Evolutionary conservation across 2,113 vertebrate genomes (phyloP).

Genomic region (Mesembrinibis cayennensis): DNA sequence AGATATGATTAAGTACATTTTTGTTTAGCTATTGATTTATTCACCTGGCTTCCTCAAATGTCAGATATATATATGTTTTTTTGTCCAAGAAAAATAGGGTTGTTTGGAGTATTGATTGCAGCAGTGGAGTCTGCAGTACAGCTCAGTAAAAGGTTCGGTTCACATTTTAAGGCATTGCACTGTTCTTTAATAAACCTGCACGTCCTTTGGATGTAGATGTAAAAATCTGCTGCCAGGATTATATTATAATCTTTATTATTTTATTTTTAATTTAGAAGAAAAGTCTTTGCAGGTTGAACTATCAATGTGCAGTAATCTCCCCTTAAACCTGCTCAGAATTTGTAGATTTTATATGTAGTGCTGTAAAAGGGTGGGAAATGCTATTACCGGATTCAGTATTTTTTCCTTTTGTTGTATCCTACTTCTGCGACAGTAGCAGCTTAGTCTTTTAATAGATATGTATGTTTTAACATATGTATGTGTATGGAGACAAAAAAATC

Average conservation of each 20-base stretch:
- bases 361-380: neutral
- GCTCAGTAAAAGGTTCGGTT: neutral
- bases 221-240: conserved; percentile 1
- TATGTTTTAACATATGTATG: neutral
- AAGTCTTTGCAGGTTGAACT: neutral
- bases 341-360: neutral
- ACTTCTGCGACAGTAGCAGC: neutral
- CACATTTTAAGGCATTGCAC: neutral
- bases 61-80: neutral
- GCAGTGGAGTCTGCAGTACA: neutral
- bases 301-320: neutral
- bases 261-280: neutral
- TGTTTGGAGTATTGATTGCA: conserved; percentile 36
- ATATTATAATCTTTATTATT: neutral
- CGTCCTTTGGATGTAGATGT: neutral
- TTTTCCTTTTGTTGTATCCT: neutral
- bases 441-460: neutral
- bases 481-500: neutral
- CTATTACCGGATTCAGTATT: neutral
- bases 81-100: conserved; percentile 45
- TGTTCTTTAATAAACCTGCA: neutral
- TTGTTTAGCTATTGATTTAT: conserved; percentile 54
- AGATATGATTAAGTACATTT: conserved; percentile 55
- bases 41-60: conserved; percentile 43
- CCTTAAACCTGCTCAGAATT: conserved; percentile 3